A percentile compares a stretch with the other conserved stretches of the same genome.
Evolutionary conservation across 2,797 vertebrate genomes (phyloP).

Genomic region (Crax fasciolata): DNA sequence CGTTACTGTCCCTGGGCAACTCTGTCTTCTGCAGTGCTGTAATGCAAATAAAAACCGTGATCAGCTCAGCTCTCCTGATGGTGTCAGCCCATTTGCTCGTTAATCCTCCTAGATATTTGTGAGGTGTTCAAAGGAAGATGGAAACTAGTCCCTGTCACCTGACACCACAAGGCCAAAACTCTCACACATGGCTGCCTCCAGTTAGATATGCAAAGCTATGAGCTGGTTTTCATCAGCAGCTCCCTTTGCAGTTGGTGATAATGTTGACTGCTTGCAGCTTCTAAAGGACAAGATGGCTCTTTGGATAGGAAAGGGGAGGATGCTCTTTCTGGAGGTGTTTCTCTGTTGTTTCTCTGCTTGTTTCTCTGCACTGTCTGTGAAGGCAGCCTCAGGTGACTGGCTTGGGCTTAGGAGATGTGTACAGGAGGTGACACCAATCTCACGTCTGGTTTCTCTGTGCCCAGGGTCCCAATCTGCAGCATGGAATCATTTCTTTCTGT

Average conservation of each 20-base stretch:
- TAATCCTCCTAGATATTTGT: neutral
- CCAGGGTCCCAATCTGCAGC: neutral
- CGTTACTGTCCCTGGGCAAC: neutral
- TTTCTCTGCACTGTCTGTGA: neutral
- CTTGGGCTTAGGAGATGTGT: neutral
- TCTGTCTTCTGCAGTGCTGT: neutral
- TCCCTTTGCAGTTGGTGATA: neutral
- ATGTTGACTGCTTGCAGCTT: neutral
- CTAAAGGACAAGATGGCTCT: neutral
- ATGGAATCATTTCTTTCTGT: neutral
- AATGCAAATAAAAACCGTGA: neutral
- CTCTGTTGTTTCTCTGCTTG: neutral
- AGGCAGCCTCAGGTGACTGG: neutral
- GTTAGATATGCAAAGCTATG: neutral
- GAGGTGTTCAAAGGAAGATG: neutral
- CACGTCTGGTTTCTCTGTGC: neutral
- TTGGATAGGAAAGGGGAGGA: neutral
- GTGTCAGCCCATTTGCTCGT: neutral
- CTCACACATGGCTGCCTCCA: neutral
- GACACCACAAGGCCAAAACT: neutral
- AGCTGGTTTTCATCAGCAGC: neutral
- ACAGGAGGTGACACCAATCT: neutral
- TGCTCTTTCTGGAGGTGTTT: neutral
- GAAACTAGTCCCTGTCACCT: neutral
- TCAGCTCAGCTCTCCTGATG: neutral